Base-by-base conservation (phyloP, 2,888 invertebrate genomes). In the Chaetogeoica ovagalla region DNA sequence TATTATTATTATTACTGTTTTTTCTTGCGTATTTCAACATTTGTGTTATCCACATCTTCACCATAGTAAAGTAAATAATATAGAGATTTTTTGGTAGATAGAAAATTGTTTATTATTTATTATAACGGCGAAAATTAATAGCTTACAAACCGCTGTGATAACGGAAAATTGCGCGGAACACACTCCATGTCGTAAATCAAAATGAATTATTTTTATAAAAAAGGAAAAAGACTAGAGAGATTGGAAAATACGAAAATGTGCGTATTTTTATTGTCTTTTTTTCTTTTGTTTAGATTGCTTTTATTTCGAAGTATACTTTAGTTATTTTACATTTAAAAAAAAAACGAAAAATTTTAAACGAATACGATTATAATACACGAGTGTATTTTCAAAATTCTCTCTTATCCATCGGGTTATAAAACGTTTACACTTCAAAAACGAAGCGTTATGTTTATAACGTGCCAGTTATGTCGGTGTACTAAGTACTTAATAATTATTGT, bases 101-200 rank as follows among this genome's bases (percentile, higher is more conserved):
- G 30, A 69, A 77, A 69, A 69, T 77, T 60, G 52, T 77, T 77
- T 77, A 52, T 69, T 77, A 77, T 77, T 75, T 77, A 77, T 77
- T 69, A 77, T 66, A 23, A 30, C 37, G 17, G 69, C n/a, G 76
- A 60, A 76, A 77, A 77, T 77, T 52, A 77, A 77, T 77, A 77
- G 60, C 76, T 77, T 48, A 43, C 60, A 52, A 60, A 77, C 60
- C 8, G n/a, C 63, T 69, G 69, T 60, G 69, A 69, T 77, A 77
- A 69, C 69, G 48, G 48, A 76, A 77, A 77, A 77, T 75, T 65
- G 57, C 5, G 5, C n/a, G 37, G 62, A 37, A 30, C 23, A 30
- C 39, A 79, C 62, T 70, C 39, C 37, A 70, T 55, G 55, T 23
- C 77, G 55, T 79, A 79, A 79, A 79, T 79, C 70, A 79, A 70